Evolutionary conservation across 2,797 vertebrate species (phyloP).

Genomic region (Tauraco hartlaubi): DNA sequence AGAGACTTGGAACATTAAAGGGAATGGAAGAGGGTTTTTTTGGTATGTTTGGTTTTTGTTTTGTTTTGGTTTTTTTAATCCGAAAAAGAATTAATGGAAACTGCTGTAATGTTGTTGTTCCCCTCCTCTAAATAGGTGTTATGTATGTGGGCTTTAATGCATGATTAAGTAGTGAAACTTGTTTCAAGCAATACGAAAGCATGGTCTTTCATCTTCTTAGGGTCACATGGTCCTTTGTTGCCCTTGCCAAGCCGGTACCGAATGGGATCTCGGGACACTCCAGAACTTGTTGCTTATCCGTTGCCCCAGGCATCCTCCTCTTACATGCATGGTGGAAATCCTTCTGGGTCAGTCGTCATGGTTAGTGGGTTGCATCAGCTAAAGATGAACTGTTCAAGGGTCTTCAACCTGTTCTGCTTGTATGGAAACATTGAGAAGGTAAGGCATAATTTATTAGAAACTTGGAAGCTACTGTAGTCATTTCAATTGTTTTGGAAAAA

Average conservation of each 20-base stretch:
- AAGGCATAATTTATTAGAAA: constrained; percentile 22
- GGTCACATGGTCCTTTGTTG: constrained; percentile 91
- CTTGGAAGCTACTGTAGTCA: neutral
- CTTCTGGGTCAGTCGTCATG: constrained; percentile 95
- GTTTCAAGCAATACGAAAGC: neutral
- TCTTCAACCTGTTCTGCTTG: constrained; percentile 98
- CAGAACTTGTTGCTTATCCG: constrained; percentile 93
- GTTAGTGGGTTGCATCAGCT: constrained; percentile 94
- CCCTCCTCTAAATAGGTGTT: neutral
- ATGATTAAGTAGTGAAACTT: neutral
- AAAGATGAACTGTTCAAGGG: constrained; percentile 97
- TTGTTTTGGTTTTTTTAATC: neutral
- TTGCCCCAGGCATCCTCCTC: constrained; percentile 90
- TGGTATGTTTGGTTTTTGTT: neutral
- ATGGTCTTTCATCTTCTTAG: constrained; percentile 74
- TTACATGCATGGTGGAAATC: constrained; percentile 88
- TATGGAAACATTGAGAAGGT: constrained; percentile 99
- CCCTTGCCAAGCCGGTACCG: constrained; percentile 94
- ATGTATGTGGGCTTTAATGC: neutral
- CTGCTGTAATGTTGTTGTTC: neutral
- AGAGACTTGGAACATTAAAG: neutral
- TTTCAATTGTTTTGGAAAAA: neutral
- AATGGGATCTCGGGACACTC: constrained; percentile 89
- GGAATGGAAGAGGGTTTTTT: neutral
- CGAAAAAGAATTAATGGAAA: neutral